Evolutionary conservation across 2,797 vertebrate species (phyloP).

Genomic region (Cephalopachus bancanus): DNA sequence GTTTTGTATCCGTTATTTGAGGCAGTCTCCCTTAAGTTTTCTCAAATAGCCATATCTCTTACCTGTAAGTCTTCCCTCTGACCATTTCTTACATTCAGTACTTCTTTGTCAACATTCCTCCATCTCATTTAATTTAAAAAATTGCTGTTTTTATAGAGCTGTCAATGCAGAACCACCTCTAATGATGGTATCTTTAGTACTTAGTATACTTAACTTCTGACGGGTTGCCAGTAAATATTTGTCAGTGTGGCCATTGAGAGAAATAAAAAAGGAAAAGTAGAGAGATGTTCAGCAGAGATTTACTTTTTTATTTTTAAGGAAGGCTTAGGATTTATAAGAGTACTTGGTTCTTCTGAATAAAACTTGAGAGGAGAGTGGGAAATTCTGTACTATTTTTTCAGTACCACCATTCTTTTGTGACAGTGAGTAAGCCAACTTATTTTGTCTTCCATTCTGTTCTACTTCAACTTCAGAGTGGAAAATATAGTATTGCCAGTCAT

Average conservation of each 20-base stretch:
- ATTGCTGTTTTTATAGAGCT: slow-evolving; percentile 33
- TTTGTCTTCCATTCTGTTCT: background rate
- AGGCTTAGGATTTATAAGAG: background rate
- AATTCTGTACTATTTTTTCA: slow-evolving; percentile 28
- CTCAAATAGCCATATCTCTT: background rate
- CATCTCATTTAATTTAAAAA: slow-evolving; percentile 57
- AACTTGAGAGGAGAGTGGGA: background rate
- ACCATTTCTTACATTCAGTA: slow-evolving; percentile 20
- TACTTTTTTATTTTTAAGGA: slow-evolving; percentile 41
- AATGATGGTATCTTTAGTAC: slow-evolving; percentile 45
- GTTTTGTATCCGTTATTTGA: background rate
- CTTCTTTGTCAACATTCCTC: slow-evolving; percentile 17
- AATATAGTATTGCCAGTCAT: background rate
- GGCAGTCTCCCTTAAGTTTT: slow-evolving; percentile 3
- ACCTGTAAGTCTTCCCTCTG: slow-evolving; percentile 2
- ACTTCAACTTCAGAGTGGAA: background rate
- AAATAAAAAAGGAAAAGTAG: slow-evolving; percentile 44
- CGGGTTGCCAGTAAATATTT: slow-evolving; percentile 16
- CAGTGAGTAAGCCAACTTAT: background rate
- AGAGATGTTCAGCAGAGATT: background rate
- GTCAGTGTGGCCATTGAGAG: background rate
- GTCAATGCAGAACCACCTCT: slow-evolving; percentile 49
- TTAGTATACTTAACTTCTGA: slow-evolving; percentile 15
- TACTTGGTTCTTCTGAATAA: slow-evolving; percentile 35
- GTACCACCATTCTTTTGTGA: background rate